Evolutionary conservation across 2,888 invertebrate species (phyloP), one percentile per base, ranked within the genome.

Genomic region (Tortricodes alternella): DNA sequence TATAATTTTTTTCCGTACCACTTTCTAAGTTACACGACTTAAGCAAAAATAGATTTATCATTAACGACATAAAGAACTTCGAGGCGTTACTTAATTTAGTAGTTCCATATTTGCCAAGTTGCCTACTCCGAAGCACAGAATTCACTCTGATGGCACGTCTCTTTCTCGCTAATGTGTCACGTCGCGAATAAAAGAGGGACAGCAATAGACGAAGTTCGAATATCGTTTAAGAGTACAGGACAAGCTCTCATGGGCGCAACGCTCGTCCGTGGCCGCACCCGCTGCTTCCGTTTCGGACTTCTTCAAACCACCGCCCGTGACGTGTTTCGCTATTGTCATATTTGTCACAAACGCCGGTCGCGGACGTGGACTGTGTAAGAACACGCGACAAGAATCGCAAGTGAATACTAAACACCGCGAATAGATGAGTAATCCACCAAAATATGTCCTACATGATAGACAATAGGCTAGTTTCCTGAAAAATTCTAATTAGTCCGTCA

Each of bases 301-400:
- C 78, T 82, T 76, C 74, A 78, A 82, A 73, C 66, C 76, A 78
- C 67, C 64, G 65, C 59, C 69, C 77, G 76, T 83, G 84, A 82
- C 83, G 78, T 67, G 76, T 76, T 78, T 76, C 74, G 74, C 81
- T 73, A 85, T 83, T 83, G 84, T 85, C 71, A 68, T 68, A 66
- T 84, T 83, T 83, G 84, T 85, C 71, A 68, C 69, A 66, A 68
- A 64, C 71, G 72, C 73, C 78, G 73, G 72, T 68, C 58, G 64
- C 53, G 63, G 63, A 83, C 85, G 83, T 84, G 81, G 63, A 67
- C 70, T 71, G 80, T 66, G 73, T 82, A 71, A 70, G 68, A 75
- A 79, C 67, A 68, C 60, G 65, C 59, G 62, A 56, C 35, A 52
- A 9, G 27, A 39, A 18, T 19, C 39, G 19, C 8, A 13, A 1